These are phyloP conservation scores for Accipiter cooperii DNA, from an alignment of 2,113 vertebrate species.

Conservation along the genomic window DNA sequence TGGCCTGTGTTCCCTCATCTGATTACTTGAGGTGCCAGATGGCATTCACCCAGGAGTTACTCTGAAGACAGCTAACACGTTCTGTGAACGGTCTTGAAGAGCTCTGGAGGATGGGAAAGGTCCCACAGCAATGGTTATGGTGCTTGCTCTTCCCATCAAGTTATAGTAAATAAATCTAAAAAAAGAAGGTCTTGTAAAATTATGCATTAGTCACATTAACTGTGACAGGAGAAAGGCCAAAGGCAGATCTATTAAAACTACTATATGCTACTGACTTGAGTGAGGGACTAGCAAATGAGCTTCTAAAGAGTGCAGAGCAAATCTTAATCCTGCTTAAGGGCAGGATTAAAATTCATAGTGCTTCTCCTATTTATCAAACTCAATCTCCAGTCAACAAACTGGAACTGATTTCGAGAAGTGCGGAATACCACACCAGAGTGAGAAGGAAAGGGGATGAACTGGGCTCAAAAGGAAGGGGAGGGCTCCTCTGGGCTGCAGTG, in stretches of 20 bases:
- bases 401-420: background rate
- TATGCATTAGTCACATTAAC: background rate
- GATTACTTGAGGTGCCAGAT: background rate
- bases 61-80: background rate
- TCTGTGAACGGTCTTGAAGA: background rate
- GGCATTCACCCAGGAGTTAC: background rate
- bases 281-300: background rate
- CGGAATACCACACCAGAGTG: background rate
- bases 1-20: background rate
- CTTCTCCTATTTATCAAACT: background rate
- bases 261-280: background rate
- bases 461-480: background rate
- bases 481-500: background rate
- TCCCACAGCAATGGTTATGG: background rate
- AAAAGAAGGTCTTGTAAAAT: background rate
- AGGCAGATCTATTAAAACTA: background rate
- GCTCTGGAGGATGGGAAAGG: background rate
- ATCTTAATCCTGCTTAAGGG: background rate
- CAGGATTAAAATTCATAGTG: background rate
- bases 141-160: background rate
- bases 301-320: background rate
- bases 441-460: background rate
- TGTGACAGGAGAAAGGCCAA: background rate
- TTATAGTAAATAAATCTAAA: background rate
- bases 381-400: background rate